A percentile compares a stretch with the other conserved stretches of the same genome.
These are phyloP conservation scores for Aricia agestis DNA, from an alignment of 1,140 invertebrate species.

Conservation along the genomic window DNA sequence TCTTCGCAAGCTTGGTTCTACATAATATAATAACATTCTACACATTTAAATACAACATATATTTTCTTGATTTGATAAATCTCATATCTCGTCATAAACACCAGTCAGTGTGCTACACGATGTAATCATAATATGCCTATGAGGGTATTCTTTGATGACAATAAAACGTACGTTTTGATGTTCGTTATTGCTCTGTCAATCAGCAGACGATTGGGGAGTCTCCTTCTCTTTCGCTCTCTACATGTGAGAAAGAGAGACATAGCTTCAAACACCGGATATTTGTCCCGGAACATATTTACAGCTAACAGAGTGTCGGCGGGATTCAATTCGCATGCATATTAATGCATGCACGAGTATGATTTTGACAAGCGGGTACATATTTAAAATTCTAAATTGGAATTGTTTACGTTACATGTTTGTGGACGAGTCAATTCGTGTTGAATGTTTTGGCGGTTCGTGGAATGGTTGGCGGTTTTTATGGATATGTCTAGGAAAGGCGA, in stretches of 20 bases:
- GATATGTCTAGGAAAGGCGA: no score
- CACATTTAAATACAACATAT: no score
- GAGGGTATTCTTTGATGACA: neutral
- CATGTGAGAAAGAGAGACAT: constrained; percentile 25
- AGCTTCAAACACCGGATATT: constrained; percentile 57
- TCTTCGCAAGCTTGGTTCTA: no score
- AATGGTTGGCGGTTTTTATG: no score
- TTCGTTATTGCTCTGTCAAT: constrained; percentile 57
- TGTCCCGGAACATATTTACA: constrained; percentile 61
- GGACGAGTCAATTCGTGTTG: neutral
- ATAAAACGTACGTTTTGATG: neutral
- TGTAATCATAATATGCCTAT: neutral
- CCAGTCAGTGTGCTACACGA: neutral
- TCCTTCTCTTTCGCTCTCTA: constrained; percentile 29
- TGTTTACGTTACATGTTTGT: constrained; percentile 1
- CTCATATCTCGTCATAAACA: neutral
- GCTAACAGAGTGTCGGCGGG: constrained; percentile 43
- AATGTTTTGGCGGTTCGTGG: neutral
- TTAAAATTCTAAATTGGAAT: constrained; percentile 12
- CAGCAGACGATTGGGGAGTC: constrained; percentile 41
- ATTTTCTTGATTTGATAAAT: no score
- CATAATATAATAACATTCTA: no score
- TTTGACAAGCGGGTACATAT: constrained; percentile 16
- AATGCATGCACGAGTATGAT: constrained; percentile 35
- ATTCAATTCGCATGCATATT: constrained; percentile 56